phyloP scores from a whole-genome alignment of 2,113 vertebrate genomes.

The Leptodactylus fuscus region DNA sequence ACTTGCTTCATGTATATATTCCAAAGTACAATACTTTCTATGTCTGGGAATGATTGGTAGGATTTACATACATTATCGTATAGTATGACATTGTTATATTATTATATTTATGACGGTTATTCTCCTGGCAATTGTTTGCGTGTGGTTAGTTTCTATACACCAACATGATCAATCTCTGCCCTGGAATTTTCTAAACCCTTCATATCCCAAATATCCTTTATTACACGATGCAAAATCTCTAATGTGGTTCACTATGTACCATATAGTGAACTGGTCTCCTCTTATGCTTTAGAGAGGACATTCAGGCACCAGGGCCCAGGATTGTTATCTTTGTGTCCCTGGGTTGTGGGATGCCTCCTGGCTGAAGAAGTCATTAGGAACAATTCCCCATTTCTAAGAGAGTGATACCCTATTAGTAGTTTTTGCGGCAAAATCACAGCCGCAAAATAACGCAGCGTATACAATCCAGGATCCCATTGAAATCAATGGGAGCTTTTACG shows the following conservation, averaged over 20 bases:
- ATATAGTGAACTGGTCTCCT: too few species aligned
- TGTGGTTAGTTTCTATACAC: not conserved
- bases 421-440: too few species aligned
- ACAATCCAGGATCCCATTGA: too few species aligned
- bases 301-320: not conserved
- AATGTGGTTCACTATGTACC: too few species aligned
- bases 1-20: not conserved
- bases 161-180: not conserved
- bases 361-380: not conserved
- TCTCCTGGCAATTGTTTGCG: not conserved
- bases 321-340: too few species aligned
- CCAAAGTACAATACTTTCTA: conserved; percentile 1
- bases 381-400: not conserved
- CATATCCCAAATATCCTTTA: not conserved
- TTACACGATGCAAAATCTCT: not conserved
- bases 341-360: too few species aligned
- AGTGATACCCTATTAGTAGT: too few species aligned
- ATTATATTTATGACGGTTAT: not conserved
- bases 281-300: too few species aligned
- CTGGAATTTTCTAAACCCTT: not conserved
- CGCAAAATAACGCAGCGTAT: too few species aligned
- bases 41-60: not conserved
- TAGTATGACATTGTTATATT: not conserved
- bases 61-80: conserved; percentile 18
- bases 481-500: too few species aligned